Conservation (phyloP, 2,797 vertebrate genomes). For the Sebastes diaconus region DNA sequence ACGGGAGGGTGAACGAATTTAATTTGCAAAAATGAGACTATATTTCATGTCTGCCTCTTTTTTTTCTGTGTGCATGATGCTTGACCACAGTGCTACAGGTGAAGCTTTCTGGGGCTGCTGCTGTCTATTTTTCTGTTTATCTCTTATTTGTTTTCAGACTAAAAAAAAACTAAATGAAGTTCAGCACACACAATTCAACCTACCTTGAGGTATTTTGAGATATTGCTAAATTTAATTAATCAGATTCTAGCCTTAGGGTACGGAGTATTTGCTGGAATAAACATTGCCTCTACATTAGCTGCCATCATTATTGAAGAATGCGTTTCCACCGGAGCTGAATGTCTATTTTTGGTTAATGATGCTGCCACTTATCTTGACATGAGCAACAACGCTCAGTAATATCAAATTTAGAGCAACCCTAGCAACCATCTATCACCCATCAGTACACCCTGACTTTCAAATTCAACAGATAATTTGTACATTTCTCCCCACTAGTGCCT, state of each 20-base stretch:
- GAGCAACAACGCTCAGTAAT: conserved; percentile 18
- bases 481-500: conserved; percentile 35
- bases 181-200: background rate
- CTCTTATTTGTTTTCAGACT: background rate
- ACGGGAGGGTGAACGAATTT: conserved; percentile 54
- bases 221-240: conserved; percentile 22
- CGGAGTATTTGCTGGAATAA: conserved; percentile 39
- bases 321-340: conserved; percentile 15
- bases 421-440: conserved; percentile 32
- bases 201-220: conserved; percentile 18
- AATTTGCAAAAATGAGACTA: conserved; percentile 57
- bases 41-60: conserved; percentile 38
- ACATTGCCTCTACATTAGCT: conserved; percentile 24
- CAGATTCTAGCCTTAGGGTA: conserved; percentile 15
- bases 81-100: conserved; percentile 11
- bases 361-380: conserved; percentile 39
- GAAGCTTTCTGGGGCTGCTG: background rate
- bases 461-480: conserved; percentile 45
- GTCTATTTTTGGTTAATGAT: conserved; percentile 60
- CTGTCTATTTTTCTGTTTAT: background rate
- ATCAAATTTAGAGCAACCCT: conserved; percentile 37
- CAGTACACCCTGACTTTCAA: conserved; percentile 38
- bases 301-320: conserved; percentile 51
- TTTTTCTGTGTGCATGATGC: background rate
- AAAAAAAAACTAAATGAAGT: background rate